Evolutionary conservation across 2,888 invertebrate species (phyloP).

Genomic region (Proisotoma minuta): DNA sequence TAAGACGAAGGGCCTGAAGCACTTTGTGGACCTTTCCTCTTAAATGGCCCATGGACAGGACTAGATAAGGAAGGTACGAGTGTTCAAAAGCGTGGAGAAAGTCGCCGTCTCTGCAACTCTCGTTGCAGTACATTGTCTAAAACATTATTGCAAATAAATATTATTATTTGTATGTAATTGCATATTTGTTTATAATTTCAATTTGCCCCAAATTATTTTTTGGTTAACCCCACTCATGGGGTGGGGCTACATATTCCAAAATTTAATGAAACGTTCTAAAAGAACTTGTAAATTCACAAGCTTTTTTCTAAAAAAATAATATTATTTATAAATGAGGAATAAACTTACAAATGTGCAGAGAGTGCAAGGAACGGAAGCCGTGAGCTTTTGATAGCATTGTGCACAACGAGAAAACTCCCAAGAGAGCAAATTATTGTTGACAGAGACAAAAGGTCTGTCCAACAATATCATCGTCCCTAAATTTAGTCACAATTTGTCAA

Average conservation of each 20-base stretch:
- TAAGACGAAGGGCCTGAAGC: constrained; percentile 32
- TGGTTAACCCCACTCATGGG: background rate
- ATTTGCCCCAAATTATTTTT: background rate
- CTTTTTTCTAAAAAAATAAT: too few relatives aligned
- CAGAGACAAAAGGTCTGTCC: constrained; percentile 37
- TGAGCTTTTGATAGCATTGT: constrained; percentile 28
- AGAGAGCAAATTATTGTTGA: constrained; percentile 25
- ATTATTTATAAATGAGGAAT: background rate
- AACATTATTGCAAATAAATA: constrained; percentile 8
- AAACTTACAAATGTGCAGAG: constrained; percentile 41
- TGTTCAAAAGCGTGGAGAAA: constrained; percentile 41
- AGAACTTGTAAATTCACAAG: too few relatives aligned
- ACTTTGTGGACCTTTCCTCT: constrained; percentile 13
- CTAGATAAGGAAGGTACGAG: constrained; percentile 30
- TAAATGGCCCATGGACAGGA: constrained; percentile 9
- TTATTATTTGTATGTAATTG: background rate
- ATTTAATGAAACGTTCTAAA: too few relatives aligned
- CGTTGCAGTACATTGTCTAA: constrained; percentile 39
- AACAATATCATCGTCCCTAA: constrained; percentile 27
- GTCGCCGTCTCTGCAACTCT: constrained; percentile 33
- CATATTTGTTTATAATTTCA: background rate
- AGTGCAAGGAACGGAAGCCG: constrained; percentile 38
- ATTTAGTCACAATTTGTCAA: too few relatives aligned
- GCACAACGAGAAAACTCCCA: constrained; percentile 41
- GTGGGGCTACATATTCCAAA: too few relatives aligned